These are phyloP conservation scores for Coptotermes formosanus DNA, from an alignment of 1,140 invertebrate species.

Conservation along the genomic window DNA sequence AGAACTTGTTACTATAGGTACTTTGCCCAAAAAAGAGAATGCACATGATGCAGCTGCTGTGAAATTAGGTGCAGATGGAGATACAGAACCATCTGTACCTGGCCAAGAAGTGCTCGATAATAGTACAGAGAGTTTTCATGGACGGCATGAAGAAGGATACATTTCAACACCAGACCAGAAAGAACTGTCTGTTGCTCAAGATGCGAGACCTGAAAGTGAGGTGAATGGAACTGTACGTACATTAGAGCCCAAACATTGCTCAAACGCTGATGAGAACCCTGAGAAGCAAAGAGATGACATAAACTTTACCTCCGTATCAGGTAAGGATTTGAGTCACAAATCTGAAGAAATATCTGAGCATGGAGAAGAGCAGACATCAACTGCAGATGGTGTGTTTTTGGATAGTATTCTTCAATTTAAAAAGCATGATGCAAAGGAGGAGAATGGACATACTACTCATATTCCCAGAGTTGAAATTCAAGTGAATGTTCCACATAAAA, in stretches of 20 bases:
- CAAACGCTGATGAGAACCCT: not conserved
- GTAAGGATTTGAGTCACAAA: not conserved
- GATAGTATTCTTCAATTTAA: not conserved
- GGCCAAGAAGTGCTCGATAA: not conserved
- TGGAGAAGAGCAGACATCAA: not conserved
- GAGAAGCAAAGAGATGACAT: not conserved
- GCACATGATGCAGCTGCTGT: too few relatives aligned
- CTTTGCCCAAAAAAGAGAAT: too few relatives aligned
- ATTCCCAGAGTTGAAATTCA: not conserved
- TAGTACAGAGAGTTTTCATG: not conserved
- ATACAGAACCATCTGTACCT: too few relatives aligned
- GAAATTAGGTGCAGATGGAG: too few relatives aligned
- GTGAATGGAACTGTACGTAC: too few relatives aligned
- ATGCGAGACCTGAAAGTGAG: too few relatives aligned
- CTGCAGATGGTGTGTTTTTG: not conserved
- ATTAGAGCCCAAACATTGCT: not conserved
- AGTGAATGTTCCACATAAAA: not conserved
- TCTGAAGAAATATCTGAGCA: not conserved
- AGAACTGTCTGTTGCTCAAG: too few relatives aligned
- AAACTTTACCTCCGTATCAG: too few relatives aligned
- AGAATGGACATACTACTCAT: not conserved
- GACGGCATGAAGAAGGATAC: not conserved
- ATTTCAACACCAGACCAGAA: too few relatives aligned
- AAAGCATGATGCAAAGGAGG: not conserved
- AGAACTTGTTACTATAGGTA: too few relatives aligned